A percentile compares a stretch with the other conserved stretches of the same genome.
phyloP scores from a whole-genome alignment of 2,797 vertebrate genomes.

The Columba guinea region DNA sequence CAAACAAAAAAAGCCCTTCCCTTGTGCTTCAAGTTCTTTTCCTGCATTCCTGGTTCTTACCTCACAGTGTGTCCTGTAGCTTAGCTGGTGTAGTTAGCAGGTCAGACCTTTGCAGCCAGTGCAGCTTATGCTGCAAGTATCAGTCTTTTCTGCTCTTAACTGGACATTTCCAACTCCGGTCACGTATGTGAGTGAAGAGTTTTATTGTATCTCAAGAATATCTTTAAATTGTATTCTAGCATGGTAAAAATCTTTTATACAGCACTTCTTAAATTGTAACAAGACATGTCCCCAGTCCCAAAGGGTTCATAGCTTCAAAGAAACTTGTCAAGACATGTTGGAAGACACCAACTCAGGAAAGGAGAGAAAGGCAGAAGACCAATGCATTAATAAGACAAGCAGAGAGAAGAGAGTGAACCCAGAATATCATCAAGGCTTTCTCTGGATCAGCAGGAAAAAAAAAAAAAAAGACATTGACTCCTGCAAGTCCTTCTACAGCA shows the following conservation, averaged over 20 bases:
- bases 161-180: neutral
- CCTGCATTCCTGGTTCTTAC: neutral
- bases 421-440: neutral
- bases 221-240: constrained; percentile 16
- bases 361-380: neutral
- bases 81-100: rapidly evolving
- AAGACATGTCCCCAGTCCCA: neutral
- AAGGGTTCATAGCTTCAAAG: constrained; percentile 6
- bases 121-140: neutral
- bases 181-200: neutral
- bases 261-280: constrained; percentile 23
- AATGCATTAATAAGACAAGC: neutral
- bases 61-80: neutral
- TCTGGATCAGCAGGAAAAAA: neutral
- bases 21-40: neutral
- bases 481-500: neutral
- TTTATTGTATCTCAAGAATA: neutral
- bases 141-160: neutral
- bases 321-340: constrained; percentile 18
- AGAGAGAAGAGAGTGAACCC: neutral
- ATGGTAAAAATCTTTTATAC: constrained; percentile 16
- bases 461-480: neutral
- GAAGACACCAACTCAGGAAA: neutral
- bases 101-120: neutral
- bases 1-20: neutral